A percentile compares a stretch with the other conserved stretches of the same genome.
Evolutionary conservation across 2,888 invertebrate species (phyloP).

Genomic region (Lampropteryx suffumata): DNA sequence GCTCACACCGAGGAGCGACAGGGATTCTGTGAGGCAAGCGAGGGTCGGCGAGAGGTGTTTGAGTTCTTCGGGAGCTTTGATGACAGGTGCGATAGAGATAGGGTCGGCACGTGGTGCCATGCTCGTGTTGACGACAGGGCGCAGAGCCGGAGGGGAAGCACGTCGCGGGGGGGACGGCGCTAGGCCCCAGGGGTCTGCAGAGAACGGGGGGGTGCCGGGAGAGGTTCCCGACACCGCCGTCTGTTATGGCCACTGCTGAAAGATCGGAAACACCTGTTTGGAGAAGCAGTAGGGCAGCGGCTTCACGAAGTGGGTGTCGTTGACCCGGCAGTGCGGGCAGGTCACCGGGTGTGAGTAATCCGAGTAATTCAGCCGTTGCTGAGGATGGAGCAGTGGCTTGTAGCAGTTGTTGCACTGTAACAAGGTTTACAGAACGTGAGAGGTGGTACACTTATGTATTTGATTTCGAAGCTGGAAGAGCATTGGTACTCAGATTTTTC

Average conservation of each 20-base stretch:
- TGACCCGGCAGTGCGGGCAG: constrained; percentile 94
- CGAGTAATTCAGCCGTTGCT: constrained; percentile 94
- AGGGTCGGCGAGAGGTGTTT: constrained; percentile 61
- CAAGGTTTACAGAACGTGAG: constrained; percentile 30
- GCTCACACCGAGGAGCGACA: constrained; percentile 69
- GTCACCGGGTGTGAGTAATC: constrained; percentile 96
- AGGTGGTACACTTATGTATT: too few relatives aligned
- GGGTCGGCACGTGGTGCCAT: constrained; percentile 62
- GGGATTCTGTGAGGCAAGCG: constrained; percentile 71
- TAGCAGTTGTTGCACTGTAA: constrained; percentile 96
- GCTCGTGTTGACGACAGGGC: constrained; percentile 79
- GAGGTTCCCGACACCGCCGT: constrained; percentile 86
- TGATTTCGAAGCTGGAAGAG: too few relatives aligned
- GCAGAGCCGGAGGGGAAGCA: constrained; percentile 70
- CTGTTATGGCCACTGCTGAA: constrained; percentile 94
- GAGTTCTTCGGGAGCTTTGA: constrained; percentile 43
- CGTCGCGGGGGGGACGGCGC: constrained; percentile 70
- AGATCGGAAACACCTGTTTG: constrained; percentile 86
- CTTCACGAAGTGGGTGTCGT: constrained; percentile 98
- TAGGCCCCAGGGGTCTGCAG: constrained; percentile 61
- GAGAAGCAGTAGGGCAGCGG: constrained; percentile 93
- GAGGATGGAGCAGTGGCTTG: constrained; percentile 93
- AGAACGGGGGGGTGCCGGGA: constrained; percentile 74
- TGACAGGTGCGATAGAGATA: constrained; percentile 9
- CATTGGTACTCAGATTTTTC: background rate